phyloP scores from a whole-genome alignment of 2,888 invertebrate species.

The Cheilosia grossa region DNA sequence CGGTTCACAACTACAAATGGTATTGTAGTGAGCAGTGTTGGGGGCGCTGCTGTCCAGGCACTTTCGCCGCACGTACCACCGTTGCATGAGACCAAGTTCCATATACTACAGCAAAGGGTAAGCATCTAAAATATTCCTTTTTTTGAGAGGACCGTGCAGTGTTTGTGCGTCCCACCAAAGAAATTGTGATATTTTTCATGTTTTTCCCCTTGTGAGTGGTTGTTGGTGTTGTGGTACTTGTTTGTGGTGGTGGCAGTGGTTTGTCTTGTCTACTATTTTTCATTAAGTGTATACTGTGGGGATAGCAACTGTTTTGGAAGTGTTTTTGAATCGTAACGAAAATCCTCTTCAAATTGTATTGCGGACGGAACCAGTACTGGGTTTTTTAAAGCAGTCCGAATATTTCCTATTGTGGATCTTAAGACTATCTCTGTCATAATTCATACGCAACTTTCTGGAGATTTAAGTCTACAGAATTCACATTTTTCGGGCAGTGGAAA shows the following conservation, averaged over 20 bases:
- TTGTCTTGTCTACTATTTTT: neutral
- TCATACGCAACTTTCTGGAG: too few relatives aligned
- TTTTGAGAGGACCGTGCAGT: constrained; percentile 79
- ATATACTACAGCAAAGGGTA: constrained; percentile 94
- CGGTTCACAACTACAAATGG: constrained; percentile 61
- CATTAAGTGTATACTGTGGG: neutral
- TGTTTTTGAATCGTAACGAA: too few relatives aligned
- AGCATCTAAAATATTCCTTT: constrained; percentile 84
- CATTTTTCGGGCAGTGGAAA: too few relatives aligned
- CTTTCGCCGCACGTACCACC: constrained; percentile 79
- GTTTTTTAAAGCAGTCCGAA: too few relatives aligned
- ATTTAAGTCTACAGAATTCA: too few relatives aligned
- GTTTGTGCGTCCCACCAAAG: constrained; percentile 58
- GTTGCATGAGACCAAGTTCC: constrained; percentile 85
- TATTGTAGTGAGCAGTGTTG: constrained; percentile 76
- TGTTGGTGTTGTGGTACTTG: constrained; percentile 14
- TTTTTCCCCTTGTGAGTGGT: constrained; percentile 60
- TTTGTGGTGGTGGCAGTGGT: constrained; percentile 4
- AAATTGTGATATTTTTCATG: constrained; percentile 74
- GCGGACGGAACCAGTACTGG: too few relatives aligned
- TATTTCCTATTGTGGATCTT: too few relatives aligned
- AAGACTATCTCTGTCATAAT: too few relatives aligned
- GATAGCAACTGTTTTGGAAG: too few relatives aligned
- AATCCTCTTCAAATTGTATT: too few relatives aligned
- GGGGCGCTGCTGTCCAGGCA: constrained; percentile 76